Base-by-base conservation (phyloP, 2,888 invertebrate genomes). In the Drosophila suboccidentalis region DNA sequence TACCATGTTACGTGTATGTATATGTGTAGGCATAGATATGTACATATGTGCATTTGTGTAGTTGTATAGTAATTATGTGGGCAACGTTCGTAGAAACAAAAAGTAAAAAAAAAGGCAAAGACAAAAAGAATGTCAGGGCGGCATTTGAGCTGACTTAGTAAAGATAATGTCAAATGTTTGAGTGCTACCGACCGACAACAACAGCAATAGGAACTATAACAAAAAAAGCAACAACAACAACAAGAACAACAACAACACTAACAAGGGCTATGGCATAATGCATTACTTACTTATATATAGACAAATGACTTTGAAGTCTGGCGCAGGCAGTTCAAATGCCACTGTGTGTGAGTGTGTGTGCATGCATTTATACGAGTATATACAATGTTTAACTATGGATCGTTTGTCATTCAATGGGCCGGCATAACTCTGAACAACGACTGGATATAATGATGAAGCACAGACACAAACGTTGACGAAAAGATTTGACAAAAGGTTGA, bases 111-210 rank as follows among this genome's bases (percentile, higher is more conserved):
- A 36, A 34, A 53, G 11, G 50, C 38, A 41, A 66, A 62, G 49
- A 59, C 66, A 47, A 63, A 69, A 64, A 67, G 83, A 76, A 86
- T 85, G 80, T 74, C 78, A 76, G 78, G 66, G 78, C 75, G 78
- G 78, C 64, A 80, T 82, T 87, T 80, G 63, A 72, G 70, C 70
- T 53, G 77, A 80, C 86, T 85, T 87, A 85, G 55, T 66, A 67
- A 62, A 69, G 89, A 89, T 87, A 89, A 82, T 85, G 80, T 85
- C 89, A 85, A 70, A 77, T 72, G 76, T 80, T 78, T 72, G 55
- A 80, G 53, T 72, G 76, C 64, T 59, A 43, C 80, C 77, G 80
- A 59, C 58, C 69, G 60, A 39, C 41, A 49, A 68, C 46, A 55
- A 38, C 46, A 66, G 38, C 49, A 60, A 41, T 15, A 65, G 38